Percentiles rank a stretch among this genome's conserved stretches.
phyloP scores from a whole-genome alignment of 2,888 invertebrate genomes.

The Nymphalis c-album region DNA sequence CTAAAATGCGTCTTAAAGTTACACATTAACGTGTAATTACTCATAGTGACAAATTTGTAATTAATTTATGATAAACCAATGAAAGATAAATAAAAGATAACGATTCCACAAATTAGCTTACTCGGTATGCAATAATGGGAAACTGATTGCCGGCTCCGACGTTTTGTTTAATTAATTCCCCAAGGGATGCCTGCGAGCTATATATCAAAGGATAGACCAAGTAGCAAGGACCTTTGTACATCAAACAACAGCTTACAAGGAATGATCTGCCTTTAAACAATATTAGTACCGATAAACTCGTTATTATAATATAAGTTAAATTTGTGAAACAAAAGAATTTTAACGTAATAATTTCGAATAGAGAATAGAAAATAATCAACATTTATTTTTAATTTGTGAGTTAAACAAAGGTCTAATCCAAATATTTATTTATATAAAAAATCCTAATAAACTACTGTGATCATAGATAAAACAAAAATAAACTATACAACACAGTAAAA shows the following conservation, averaged over 20 bases:
- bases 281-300: slow-evolving; percentile 17
- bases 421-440: no score
- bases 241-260: slow-evolving; percentile 20
- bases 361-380: no score
- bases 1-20: no score
- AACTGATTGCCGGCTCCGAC: slow-evolving; percentile 29
- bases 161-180: slow-evolving; percentile 33
- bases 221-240: slow-evolving; percentile 27
- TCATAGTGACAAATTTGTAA: neutral
- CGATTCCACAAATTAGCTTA: slow-evolving; percentile 25
- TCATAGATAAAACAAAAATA: no score
- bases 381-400: neutral
- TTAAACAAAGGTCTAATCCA: neutral
- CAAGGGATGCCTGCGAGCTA: slow-evolving; percentile 22
- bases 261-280: slow-evolving; percentile 12
- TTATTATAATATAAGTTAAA: neutral
- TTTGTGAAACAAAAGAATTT: no score
- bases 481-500: no score
- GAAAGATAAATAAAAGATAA: slow-evolving; percentile 9
- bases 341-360: no score
- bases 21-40: neutral
- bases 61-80: neutral
- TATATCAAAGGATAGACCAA: slow-evolving; percentile 27
- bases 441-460: no score
- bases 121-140: slow-evolving; percentile 26